Base-by-base conservation (phyloP, 2,113 vertebrate species). In the Oreochromis aureus region DNA sequence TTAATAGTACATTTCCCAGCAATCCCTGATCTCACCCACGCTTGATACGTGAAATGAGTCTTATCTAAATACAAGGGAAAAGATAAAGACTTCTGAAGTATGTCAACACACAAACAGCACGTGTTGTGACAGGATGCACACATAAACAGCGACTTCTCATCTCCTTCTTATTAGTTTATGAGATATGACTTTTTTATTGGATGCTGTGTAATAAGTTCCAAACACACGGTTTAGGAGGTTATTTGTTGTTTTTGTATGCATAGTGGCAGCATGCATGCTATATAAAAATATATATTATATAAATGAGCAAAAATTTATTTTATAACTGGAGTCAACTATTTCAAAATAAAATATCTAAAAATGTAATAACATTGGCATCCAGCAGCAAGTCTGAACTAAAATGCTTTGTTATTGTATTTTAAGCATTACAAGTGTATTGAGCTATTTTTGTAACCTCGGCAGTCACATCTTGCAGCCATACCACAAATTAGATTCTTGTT, bases 151-250 rank as follows among this genome's bases (percentile, higher is more conserved):
- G 51, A 54, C 53, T 54, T 1, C 51, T 53, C 19, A 54, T 54
- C 9, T n/a, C 53, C 53, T 53, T 53, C 51, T 11, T n/a, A 54
- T 46, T 46, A 46, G 18, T 54, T 54, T 3, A 54, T 1, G 18
- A 53, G 51, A 53, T 19, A 53, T 6, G 19, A n/a, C 0, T 9
- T 54, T 54, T 54, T 54, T 0, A 54, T 22, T 54, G 0, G 10
- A 22, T 6, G 53, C 9, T 54, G 41, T 44, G 51, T 54, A 54
- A 54, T n/a, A 10, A 53, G 8, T n/a, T 53, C 19, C 51, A 1
- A 54, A n/a, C 19, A 54, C 51, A 10, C 8, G 0, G 51, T 54
- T 54, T n/a, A n/a, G 9, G 19, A 3, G 19, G 51, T 54, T 54
- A 53, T 54, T 54, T n/a, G 18, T n/a, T 54, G 5, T 0, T n/a